phyloP scores from a whole-genome alignment of 2,888 invertebrate species.

The Volucella zonaria region DNA sequence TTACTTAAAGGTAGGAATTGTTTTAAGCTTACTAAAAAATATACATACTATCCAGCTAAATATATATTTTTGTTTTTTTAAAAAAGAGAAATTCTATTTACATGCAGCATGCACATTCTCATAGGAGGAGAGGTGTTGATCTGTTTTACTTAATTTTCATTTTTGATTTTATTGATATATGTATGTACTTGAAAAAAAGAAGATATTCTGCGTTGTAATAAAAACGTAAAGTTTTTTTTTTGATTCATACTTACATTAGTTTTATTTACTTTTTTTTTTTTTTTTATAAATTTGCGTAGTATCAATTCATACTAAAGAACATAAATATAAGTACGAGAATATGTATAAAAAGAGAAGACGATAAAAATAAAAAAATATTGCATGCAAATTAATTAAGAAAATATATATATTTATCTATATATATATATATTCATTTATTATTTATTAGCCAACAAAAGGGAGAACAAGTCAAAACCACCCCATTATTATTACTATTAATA shows the following conservation, averaged over 20 bases:
- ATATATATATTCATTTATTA: constrained; percentile 59
- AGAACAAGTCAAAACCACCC: constrained; percentile 74
- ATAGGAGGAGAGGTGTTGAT: constrained; percentile 83
- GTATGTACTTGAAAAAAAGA: constrained; percentile 33
- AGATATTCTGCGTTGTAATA: constrained; percentile 45
- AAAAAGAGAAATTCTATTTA: constrained; percentile 57
- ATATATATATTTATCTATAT: constrained; percentile 49
- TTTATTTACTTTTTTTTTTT: constrained; percentile 71
- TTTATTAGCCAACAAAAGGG: constrained; percentile 73
- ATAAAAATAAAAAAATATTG: constrained; percentile 54
- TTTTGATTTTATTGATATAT: constrained; percentile 53
- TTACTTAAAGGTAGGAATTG: constrained; percentile 47
- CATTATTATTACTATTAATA: constrained; percentile 66
- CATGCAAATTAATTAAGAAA: constrained; percentile 69
- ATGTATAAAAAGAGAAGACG: constrained; percentile 55
- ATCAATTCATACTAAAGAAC: constrained; percentile 34
- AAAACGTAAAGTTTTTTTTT: constrained; percentile 63
- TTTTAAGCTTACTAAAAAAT: constrained; percentile 62
- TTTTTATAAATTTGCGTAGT: constrained; percentile 31
- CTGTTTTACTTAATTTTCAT: constrained; percentile 77
- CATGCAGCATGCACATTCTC: constrained; percentile 77
- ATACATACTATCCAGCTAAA: constrained; percentile 53
- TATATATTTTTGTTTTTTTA: constrained; percentile 54
- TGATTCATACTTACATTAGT: constrained; percentile 78
- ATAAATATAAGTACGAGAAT: constrained; percentile 60